Evolutionary conservation across 2,888 invertebrate genomes (phyloP).

Genomic region (Anticlea derivata): DNA sequence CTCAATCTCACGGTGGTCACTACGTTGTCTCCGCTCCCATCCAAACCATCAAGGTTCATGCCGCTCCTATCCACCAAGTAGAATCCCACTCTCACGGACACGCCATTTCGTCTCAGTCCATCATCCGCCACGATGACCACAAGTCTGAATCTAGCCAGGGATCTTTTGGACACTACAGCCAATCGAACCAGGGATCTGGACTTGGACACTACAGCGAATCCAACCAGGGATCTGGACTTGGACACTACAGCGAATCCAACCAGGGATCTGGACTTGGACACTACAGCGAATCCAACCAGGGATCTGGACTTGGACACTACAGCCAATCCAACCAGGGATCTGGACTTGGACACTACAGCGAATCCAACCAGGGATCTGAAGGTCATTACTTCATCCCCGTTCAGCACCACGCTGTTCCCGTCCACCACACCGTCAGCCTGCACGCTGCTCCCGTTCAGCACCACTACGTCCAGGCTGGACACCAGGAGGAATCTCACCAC

Average conservation of each 20-base stretch:
- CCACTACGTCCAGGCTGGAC: constrained; percentile 29
- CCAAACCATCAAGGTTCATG: constrained; percentile 27
- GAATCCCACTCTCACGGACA: constrained; percentile 31
- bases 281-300: constrained; percentile 31
- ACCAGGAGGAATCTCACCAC: constrained; percentile 40
- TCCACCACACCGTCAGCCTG: constrained; percentile 42
- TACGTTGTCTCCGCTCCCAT: constrained; percentile 27
- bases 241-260: constrained; percentile 34
- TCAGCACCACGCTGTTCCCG: constrained; percentile 41
- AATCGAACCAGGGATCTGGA: constrained; percentile 20
- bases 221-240: constrained; percentile 22
- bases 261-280: constrained; percentile 25
- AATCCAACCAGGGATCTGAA: constrained; percentile 20
- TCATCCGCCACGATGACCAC: constrained; percentile 40
- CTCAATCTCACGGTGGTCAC: constrained; percentile 27
- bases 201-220: constrained; percentile 34
- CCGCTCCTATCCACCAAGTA: constrained; percentile 23
- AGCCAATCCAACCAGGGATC: constrained; percentile 21
- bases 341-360: constrained; percentile 34
- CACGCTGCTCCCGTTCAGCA: constrained; percentile 44
- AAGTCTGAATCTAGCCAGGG: constrained; percentile 27
- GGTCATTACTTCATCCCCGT: constrained; percentile 42
- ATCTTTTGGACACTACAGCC: constrained; percentile 34
- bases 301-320: constrained; percentile 31
- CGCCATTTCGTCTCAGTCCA: constrained; percentile 41